Base-by-base conservation (phyloP, 1,140 invertebrate species). In the Himalopsyche phryganea region DNA sequence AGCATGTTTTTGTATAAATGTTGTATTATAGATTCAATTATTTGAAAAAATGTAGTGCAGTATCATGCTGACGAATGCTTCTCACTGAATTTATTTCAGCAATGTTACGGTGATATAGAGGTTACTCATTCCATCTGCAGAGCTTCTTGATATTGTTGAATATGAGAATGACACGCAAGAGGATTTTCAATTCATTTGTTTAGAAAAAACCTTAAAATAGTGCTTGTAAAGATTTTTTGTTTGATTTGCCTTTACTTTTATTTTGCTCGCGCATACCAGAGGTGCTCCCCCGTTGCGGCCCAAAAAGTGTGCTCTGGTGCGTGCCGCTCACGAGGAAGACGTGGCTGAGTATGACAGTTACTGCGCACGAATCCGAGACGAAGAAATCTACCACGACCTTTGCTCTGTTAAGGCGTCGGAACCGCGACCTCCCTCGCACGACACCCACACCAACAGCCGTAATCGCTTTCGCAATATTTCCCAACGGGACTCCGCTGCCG, bases 341-440 rank as follows among this genome's bases (percentile, higher is more conserved):
- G 78, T 80, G 51, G 80, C 80, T 60, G 83, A 83, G 63, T 86
- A 86, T 68, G 79, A 82, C 60, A 83, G 78, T 71, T 85, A 81
- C 73, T 84, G 83, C 78, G 82, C 81, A 62, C 81, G 83, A 66
- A 81, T 82, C 56, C 80, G 81, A 69, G 85, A 87, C 72, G 89
- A 91, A 72, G 87, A 91, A 75, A 87, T 90, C 72, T 90, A 90
- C 79, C 86, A 89, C 71, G 87, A 89, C 79, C 81, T 90, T 66
- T 89, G 86, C 81, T 83, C 82, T 62, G 81, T 88, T 58, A 75
- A 75, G 68, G 66, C 63, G 61, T 44, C 63, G 64, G 51, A 66
- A 69, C 32, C 11, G 33, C 38, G n/a, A 17, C 45, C 35, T 19
- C 52, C 33, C 32, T 45, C 20, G 38, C 41, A 11, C 66, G 17